phyloP scores from a whole-genome alignment of 2,888 invertebrate genomes.

The Uloborus plumipes region DNA sequence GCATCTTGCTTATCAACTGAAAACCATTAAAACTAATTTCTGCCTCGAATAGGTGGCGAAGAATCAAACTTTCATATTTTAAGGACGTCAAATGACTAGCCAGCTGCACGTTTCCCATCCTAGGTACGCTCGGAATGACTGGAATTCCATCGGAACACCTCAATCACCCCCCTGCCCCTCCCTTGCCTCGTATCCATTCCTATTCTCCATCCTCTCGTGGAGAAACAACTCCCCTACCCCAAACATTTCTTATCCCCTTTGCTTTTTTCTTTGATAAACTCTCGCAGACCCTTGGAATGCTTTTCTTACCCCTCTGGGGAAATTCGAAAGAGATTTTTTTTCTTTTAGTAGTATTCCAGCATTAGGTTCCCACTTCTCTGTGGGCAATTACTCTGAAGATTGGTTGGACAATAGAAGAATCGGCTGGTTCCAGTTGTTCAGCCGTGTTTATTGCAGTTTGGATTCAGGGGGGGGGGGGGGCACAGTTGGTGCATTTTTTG shows the following conservation, averaged over 20 bases:
- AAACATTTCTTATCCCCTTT: constrained; percentile 10
- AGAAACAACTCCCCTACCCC: constrained; percentile 3
- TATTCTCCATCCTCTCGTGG: neutral
- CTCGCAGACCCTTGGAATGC: constrained; percentile 17
- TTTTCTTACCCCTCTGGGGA: neutral
- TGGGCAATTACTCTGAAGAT: constrained; percentile 31
- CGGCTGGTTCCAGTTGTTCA: neutral
- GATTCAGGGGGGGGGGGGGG: too few relatives aligned
- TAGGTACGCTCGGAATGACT: constrained; percentile 26
- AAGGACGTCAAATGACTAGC: neutral
- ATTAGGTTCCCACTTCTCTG: neutral
- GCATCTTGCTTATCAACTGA: neutral
- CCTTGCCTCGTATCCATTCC: neutral
- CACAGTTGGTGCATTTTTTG: too few relatives aligned
- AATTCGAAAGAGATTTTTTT: constrained; percentile 9
- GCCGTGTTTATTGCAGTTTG: too few relatives aligned
- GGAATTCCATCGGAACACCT: constrained; percentile 52
- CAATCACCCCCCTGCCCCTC: constrained; percentile 31
- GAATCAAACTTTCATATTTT: too few relatives aligned
- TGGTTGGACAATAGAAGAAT: constrained; percentile 21
- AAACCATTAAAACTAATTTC: constrained; percentile 3
- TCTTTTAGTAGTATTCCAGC: neutral
- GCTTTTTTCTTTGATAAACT: neutral
- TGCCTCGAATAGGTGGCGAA: neutral
- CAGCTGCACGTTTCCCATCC: constrained; percentile 32